A percentile compares a stretch with the other conserved stretches of the same genome.
Evolutionary conservation across 2,797 vertebrate species (phyloP).

Genomic region (Acrossocheilus wenchowensis): DNA sequence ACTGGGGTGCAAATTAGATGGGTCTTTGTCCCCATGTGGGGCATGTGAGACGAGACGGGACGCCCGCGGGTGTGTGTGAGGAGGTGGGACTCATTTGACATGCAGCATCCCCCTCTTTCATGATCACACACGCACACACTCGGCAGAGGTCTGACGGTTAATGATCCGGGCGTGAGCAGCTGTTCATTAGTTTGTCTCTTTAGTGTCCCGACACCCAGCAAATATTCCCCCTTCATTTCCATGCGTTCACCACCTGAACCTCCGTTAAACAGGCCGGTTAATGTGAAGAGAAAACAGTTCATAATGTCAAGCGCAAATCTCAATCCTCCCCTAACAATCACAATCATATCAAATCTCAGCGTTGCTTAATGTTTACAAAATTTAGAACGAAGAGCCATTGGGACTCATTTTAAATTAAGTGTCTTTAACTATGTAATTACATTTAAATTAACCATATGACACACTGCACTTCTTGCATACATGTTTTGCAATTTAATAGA

Average conservation of each 20-base stretch:
- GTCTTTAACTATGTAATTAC: background rate
- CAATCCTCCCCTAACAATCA: background rate
- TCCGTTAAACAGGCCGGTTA: background rate
- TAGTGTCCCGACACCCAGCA: constrained; percentile 4
- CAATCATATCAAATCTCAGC: too few species aligned
- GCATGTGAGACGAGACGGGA: background rate
- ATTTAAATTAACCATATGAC: too few species aligned
- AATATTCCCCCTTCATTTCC: constrained; percentile 11
- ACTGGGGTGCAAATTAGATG: background rate
- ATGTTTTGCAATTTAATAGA: background rate
- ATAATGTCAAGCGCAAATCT: background rate
- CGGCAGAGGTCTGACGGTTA: constrained; percentile 69
- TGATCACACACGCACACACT: background rate
- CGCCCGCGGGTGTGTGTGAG: constrained; percentile 66
- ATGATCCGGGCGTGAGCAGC: constrained; percentile 69
- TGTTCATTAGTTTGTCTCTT: constrained; percentile 64
- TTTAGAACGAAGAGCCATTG: background rate
- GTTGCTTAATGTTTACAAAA: background rate
- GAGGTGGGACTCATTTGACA: constrained; percentile 62
- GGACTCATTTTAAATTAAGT: background rate
- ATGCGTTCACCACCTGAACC: constrained; percentile 9
- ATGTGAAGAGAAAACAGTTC: background rate
- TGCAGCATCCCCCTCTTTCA: constrained; percentile 44
- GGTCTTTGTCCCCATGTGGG: constrained; percentile 46
- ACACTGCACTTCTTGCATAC: background rate